phyloP scores from a whole-genome alignment of 2,888 invertebrate species.

The Drosophila neonasuta region DNA sequence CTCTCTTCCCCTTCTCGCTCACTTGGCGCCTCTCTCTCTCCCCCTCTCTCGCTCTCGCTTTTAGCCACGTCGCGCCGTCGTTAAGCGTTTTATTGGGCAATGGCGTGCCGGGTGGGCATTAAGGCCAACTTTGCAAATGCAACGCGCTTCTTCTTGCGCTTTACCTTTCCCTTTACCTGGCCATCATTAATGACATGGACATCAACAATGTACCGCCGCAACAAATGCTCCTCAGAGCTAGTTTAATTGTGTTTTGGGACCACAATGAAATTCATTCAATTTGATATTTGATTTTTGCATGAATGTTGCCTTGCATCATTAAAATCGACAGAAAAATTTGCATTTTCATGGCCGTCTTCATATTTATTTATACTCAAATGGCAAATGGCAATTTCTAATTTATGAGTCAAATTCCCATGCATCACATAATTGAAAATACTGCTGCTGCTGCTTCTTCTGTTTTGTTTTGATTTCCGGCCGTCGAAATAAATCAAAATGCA shows the following conservation, averaged over 20 bases:
- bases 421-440: constrained; percentile 21
- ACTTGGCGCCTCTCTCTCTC: neutral
- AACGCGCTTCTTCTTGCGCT: constrained; percentile 23
- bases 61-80: constrained; percentile 49
- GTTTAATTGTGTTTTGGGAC: neutral
- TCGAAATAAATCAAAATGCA: constrained; percentile 52
- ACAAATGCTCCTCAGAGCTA: neutral
- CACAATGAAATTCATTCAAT: neutral
- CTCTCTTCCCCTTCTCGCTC: neutral
- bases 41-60: constrained; percentile 3
- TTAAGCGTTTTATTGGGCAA: constrained; percentile 75
- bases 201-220: constrained; percentile 45
- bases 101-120: constrained; percentile 76
- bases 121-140: constrained; percentile 47
- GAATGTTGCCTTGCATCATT: constrained; percentile 10
- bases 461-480: constrained; percentile 57
- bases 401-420: constrained; percentile 51
- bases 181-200: constrained; percentile 66
- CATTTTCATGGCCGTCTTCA: constrained; percentile 7
- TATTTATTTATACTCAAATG: constrained; percentile 9
- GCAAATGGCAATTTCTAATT: constrained; percentile 31
- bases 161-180: constrained; percentile 32
- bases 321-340: constrained; percentile 16
- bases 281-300: constrained; percentile 10
- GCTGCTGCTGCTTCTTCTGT: constrained; percentile 25